A percentile compares a stretch with the other conserved stretches of the same genome.
phyloP scores from a whole-genome alignment of 2,797 vertebrate species.

The Salmo trutta region DNA sequence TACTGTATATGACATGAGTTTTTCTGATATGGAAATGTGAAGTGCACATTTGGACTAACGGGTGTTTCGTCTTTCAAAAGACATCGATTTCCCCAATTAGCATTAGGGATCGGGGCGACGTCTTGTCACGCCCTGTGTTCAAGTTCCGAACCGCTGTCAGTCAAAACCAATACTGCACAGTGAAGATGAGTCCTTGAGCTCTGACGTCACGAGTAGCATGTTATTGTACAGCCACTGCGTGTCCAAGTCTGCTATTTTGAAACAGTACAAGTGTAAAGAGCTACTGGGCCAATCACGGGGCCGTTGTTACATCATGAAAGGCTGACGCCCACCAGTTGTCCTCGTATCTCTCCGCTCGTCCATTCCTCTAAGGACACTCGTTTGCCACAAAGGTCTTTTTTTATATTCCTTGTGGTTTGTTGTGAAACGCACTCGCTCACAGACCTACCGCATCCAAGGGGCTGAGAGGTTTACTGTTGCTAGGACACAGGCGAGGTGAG shows the following conservation, averaged over 20 bases:
- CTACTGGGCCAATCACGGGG: neutral
- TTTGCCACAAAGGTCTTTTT: neutral
- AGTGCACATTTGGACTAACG: too few species aligned
- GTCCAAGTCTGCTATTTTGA: too few species aligned
- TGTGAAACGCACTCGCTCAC: neutral
- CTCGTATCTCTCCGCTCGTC: neutral
- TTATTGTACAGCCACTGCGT: too few species aligned
- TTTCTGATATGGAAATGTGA: too few species aligned
- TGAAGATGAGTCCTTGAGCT: too few species aligned
- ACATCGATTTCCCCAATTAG: too few species aligned
- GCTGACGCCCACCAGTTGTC: neutral
- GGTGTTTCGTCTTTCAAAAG: too few species aligned
- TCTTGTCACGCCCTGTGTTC: neutral
- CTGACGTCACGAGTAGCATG: too few species aligned
- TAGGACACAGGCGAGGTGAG: slow-evolving; percentile 51
- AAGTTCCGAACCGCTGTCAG: neutral
- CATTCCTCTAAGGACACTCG: neutral
- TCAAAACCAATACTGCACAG: too few species aligned
- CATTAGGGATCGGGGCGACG: too few species aligned
- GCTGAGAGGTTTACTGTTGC: slow-evolving; percentile 47
- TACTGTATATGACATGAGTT: too few species aligned
- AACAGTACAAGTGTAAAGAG: too few species aligned
- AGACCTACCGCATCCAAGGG: slow-evolving; percentile 32
- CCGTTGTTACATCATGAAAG: neutral
- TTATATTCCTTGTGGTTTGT: neutral